Evolutionary conservation across 2,888 invertebrate species (phyloP), one percentile per base, ranked within the genome.

Genomic region (Sesia apiformis): DNA sequence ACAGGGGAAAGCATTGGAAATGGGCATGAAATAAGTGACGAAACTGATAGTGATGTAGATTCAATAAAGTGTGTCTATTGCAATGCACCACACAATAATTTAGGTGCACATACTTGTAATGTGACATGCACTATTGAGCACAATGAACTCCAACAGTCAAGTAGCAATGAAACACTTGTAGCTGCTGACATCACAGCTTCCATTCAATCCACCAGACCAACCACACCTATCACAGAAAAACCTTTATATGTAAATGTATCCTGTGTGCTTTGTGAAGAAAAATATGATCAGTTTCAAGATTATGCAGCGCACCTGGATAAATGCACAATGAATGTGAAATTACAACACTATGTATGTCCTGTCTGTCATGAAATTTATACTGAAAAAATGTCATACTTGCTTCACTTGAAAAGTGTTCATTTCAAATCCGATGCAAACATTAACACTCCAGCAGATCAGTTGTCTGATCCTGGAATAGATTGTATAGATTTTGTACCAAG

Each of bases 11-110:
- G 63, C 57, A 51, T 52, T 49, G 63, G 60, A 39, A 66, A 61
- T 52, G 62, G 67, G 59, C 62, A 76, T 59, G 84, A 85, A 66
- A 77, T 72, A 46, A 88, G 87, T 66, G 89, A 87, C 66, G 89
- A 88, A 58, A 89, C 89, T 51, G 89, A 89, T 54, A 88, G 87
- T 70, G 89, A 89, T 62, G 78, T 86, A 58, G 87, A 88, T 60
- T 89, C 89, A 2, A 74, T 89, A 3, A 86, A 85, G 65, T 89
- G 89, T 75, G 84, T 81, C 4, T 84, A 81, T 55, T 89, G 89
- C 57, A 84, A 76, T 66, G 73, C 86, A 60, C 77, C 84, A 2
- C 81, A 88, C 53, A 80, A 79, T 56, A 80, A 78, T 55, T 66
- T 75, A 43, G 86, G 86, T 4, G 74, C 73, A 3, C 89, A 89